phyloP scores from a whole-genome alignment of 2,888 invertebrate species.

The Euzophera pinguis region DNA sequence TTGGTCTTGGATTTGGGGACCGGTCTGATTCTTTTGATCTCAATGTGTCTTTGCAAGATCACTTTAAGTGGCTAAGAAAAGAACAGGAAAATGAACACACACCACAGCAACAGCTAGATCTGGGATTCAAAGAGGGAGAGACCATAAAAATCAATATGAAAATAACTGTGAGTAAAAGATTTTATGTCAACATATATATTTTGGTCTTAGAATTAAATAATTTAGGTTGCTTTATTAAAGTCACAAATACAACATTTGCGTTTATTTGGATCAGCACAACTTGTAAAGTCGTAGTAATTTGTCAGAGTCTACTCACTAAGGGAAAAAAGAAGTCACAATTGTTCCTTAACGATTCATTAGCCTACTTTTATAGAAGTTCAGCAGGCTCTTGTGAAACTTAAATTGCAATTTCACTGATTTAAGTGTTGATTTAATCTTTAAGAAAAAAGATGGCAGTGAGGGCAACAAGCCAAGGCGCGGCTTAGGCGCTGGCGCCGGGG shows the following conservation, averaged over 20 bases:
- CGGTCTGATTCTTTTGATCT: slow-evolving; percentile 99
- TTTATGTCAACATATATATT: not conserved
- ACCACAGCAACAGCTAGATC: slow-evolving; percentile 90
- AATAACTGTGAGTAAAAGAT: slow-evolving; percentile 84
- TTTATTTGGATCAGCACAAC: too few relatives aligned
- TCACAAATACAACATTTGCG: too few relatives aligned
- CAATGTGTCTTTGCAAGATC: slow-evolving; percentile 98
- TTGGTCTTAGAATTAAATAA: too few relatives aligned
- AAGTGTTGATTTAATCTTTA: slow-evolving; percentile 11
- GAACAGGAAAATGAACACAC: slow-evolving; percentile 88
- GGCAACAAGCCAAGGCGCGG: slow-evolving; percentile 82
- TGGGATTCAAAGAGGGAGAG: slow-evolving; percentile 99
- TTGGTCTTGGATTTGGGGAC: slow-evolving; percentile 98
- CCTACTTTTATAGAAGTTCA: too few relatives aligned
- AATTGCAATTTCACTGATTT: too few relatives aligned
- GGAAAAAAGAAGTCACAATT: too few relatives aligned
- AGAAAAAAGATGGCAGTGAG: slow-evolving; percentile 95
- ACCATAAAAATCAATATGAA: slow-evolving; percentile 99
- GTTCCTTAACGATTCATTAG: too few relatives aligned
- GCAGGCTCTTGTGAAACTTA: too few relatives aligned
- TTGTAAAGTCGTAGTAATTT: too few relatives aligned
- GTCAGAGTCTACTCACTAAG: too few relatives aligned
- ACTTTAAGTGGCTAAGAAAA: slow-evolving; percentile 96
- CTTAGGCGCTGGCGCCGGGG: slow-evolving; percentile 70
- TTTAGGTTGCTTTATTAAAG: too few relatives aligned